Percentiles rank a stretch among this genome's conserved stretches.
Conservation (phyloP, 1,140 invertebrate genomes). For the Antheraea mylitta region DNA sequence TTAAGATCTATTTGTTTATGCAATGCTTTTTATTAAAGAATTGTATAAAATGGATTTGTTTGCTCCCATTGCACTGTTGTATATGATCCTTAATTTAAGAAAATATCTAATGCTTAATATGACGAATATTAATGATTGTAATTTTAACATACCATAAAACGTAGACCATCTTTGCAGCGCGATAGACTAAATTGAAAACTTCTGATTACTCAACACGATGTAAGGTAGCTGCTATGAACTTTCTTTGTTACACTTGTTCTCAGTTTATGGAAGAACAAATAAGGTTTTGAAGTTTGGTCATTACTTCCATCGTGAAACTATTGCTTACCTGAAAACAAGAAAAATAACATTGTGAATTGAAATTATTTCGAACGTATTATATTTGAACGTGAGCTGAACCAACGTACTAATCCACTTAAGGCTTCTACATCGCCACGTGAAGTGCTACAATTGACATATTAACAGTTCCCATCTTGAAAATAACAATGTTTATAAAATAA, state of each 20-base stretch:
- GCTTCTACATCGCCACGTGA: too few relatives aligned
- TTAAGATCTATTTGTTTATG: too few relatives aligned
- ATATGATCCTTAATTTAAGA: background rate
- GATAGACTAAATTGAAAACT: constrained; percentile 34
- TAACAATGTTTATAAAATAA: too few relatives aligned
- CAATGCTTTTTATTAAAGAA: too few relatives aligned
- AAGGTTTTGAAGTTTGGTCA: constrained; percentile 10
- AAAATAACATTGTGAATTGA: background rate
- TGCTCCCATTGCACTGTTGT: too few relatives aligned
- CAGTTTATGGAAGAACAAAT: constrained; percentile 11
- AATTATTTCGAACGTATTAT: too few relatives aligned
- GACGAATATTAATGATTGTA: background rate
- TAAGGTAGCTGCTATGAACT: constrained; percentile 36
- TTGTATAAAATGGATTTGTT: too few relatives aligned
- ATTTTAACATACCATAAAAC: background rate
- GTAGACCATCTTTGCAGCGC: background rate
- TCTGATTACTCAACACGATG: constrained; percentile 38
- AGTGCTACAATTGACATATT: too few relatives aligned
- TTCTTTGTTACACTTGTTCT: constrained; percentile 46
- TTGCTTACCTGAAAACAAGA: constrained; percentile 22
- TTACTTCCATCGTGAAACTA: background rate
- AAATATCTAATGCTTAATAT: background rate
- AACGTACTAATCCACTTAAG: too few relatives aligned
- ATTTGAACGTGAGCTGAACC: too few relatives aligned
- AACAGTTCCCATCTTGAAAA: too few relatives aligned